phyloP scores from a whole-genome alignment of 2,797 vertebrate species.

The Antrozous pallidus region DNA sequence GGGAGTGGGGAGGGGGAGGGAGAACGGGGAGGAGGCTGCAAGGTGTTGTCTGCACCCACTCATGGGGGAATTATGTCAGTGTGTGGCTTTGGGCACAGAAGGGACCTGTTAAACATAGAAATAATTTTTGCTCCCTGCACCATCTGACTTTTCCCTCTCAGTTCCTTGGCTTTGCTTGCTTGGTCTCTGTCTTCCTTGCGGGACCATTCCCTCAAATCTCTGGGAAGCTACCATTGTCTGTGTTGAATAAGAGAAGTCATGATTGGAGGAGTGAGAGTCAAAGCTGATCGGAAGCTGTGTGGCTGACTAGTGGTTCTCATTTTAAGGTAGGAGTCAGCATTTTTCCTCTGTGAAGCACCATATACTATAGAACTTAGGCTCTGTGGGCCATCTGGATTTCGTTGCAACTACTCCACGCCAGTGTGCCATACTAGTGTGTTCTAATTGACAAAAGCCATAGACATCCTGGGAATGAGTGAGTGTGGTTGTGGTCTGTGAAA shows the following conservation, averaged over 20 bases:
- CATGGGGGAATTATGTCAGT: not conserved
- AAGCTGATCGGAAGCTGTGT: not conserved
- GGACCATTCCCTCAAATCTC: not conserved
- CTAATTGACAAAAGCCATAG: no score
- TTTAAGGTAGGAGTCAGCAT: not conserved
- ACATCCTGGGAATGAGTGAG: no score
- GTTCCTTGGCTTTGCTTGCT: not conserved
- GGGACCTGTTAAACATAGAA: not conserved
- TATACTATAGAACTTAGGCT: no score
- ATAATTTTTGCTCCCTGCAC: no score
- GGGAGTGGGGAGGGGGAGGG: no score
- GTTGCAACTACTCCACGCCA: rapidly evolving
- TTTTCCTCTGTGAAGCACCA: rapidly evolving
- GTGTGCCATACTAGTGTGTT: rapidly evolving
- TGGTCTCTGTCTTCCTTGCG: not conserved
- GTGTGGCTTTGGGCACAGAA: not conserved
- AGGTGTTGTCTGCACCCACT: not conserved
- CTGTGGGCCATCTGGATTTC: not conserved
- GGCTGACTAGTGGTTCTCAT: rapidly evolving
- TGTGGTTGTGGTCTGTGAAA: not conserved
- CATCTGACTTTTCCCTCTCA: not conserved
- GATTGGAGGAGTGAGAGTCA: not conserved
- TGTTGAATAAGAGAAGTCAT: not conserved
- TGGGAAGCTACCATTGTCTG: rapidly evolving
- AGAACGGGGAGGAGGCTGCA: not conserved